A percentile compares a stretch with the other conserved stretches of the same genome.
phyloP scores from a whole-genome alignment of 2,888 invertebrate species.

The Ditylenchus weischeri region DNA sequence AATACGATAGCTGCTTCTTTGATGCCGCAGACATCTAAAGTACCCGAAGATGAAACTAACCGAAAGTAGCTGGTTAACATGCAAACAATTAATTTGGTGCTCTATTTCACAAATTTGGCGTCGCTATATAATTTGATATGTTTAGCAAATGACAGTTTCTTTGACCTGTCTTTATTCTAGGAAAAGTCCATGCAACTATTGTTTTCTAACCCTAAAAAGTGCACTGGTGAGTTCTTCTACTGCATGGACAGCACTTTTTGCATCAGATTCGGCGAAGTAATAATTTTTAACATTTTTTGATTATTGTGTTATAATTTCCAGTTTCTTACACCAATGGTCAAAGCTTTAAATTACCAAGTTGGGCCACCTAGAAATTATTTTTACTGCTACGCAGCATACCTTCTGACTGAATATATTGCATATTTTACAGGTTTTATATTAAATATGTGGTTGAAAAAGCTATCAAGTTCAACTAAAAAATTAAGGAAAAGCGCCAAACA shows the following conservation, averaged over 20 bases:
- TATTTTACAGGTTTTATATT: too few species aligned
- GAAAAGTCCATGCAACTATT: constrained; percentile 41
- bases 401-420: not conserved
- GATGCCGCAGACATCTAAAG: too few species aligned
- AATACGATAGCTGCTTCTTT: too few species aligned
- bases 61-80: too few species aligned
- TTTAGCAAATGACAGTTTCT: too few species aligned
- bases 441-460: too few species aligned
- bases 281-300: not conserved
- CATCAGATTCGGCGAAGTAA: constrained; percentile 42
- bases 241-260: constrained; percentile 48
- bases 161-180: not conserved
- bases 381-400: not conserved
- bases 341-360: not conserved
- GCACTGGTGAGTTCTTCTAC: constrained; percentile 47
- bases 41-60: too few species aligned
- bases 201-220: constrained; percentile 30
- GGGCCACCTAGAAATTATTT: constrained; percentile 8
- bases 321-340: not conserved
- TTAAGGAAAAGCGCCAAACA: not conserved
- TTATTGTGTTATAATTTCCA: not conserved
- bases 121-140: too few species aligned
- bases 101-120: not conserved
- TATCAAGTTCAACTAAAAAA: constrained; percentile 3
- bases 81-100: not conserved